Evolutionary conservation across 2,888 invertebrate genomes (phyloP).

Genomic region (Synergus laeviventris): DNA sequence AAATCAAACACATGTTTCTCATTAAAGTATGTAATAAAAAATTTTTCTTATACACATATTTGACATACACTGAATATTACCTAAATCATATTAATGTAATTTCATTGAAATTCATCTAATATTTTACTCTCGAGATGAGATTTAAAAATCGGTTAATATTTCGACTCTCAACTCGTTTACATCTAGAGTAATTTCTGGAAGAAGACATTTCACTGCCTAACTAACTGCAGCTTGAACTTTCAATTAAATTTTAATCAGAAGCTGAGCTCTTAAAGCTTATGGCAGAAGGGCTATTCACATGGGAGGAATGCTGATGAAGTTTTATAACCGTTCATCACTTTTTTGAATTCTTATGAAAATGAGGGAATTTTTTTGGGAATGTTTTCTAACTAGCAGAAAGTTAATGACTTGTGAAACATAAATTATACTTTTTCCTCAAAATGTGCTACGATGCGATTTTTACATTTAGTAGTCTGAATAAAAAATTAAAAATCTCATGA

Average conservation of each 20-base stretch:
- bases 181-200: not conserved
- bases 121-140: not conserved
- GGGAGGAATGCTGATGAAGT: not conserved
- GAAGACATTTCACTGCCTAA: conserved; percentile 13
- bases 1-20: conserved; percentile 6
- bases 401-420: not conserved
- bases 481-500: conserved; percentile 28
- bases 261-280: conserved; percentile 27
- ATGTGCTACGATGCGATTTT: not conserved
- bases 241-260: conserved; percentile 33
- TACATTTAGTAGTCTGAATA: not conserved
- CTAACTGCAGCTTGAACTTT: conserved; percentile 4
- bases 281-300: conserved; percentile 11
- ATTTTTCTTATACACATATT: not conserved
- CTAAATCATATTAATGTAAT: no score
- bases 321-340: not conserved
- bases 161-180: not conserved
- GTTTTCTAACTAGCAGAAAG: not conserved
- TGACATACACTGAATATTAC: not conserved
- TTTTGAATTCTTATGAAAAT: not conserved
- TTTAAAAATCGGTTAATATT: no score
- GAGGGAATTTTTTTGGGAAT: not conserved
- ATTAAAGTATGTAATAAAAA: not conserved
- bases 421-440: conserved; percentile 7
- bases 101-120: no score